Conservation (phyloP, 2,888 invertebrate species). For the Ennomos erosarius region DNA sequence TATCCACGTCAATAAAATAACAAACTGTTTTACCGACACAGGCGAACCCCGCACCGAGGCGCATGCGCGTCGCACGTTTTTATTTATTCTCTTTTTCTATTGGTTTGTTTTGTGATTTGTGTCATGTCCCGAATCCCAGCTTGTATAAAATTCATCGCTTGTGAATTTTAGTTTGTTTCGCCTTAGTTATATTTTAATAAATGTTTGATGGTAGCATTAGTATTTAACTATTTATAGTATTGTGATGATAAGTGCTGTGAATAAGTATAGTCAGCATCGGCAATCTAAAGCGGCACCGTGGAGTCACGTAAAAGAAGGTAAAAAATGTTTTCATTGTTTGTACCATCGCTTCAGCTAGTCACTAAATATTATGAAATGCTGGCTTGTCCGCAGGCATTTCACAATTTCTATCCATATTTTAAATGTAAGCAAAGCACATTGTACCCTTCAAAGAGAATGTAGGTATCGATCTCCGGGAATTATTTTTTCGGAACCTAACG, state of each 20-base stretch:
- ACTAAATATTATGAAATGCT: slow-evolving; percentile 28
- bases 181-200: slow-evolving; percentile 59
- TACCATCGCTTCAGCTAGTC: slow-evolving; percentile 38
- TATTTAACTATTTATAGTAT: slow-evolving; percentile 70
- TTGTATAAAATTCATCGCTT: slow-evolving; percentile 68
- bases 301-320: slow-evolving; percentile 86
- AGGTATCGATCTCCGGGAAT: slow-evolving; percentile 24
- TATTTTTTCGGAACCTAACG: slow-evolving; percentile 18
- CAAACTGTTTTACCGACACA: slow-evolving; percentile 69
- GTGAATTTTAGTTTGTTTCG: slow-evolving; percentile 74
- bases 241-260: slow-evolving; percentile 85
- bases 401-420: background rate
- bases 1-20: slow-evolving; percentile 55
- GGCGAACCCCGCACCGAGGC: slow-evolving; percentile 57
- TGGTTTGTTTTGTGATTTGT: slow-evolving; percentile 82
- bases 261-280: slow-evolving; percentile 82
- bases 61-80: slow-evolving; percentile 76
- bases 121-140: slow-evolving; percentile 77
- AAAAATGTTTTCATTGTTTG: slow-evolving; percentile 74
- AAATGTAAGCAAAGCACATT: too few relatives aligned
- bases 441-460: slow-evolving; percentile 3
- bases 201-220: slow-evolving; percentile 75
- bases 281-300: slow-evolving; percentile 85
- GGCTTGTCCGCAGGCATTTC: background rate
- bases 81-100: slow-evolving; percentile 75